A percentile compares a stretch with the other conserved stretches of the same genome.
Evolutionary conservation across 1,140 invertebrate genomes (phyloP).

Genomic region (Saccostrea glomerata): DNA sequence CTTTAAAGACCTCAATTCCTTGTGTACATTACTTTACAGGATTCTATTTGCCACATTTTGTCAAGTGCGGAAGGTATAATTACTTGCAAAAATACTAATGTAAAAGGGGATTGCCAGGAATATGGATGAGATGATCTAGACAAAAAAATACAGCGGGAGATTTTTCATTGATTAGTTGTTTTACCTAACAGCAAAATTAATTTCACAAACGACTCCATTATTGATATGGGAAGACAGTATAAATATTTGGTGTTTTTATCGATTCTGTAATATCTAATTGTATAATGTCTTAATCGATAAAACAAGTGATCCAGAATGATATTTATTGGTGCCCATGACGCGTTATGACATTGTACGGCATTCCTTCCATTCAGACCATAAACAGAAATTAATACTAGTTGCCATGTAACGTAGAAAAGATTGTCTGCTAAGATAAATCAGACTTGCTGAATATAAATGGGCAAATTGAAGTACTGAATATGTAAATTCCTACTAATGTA

Average conservation of each 20-base stretch:
- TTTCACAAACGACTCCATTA: background rate
- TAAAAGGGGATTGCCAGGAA: background rate
- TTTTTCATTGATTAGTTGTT: background rate
- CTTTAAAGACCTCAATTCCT: conserved; percentile 16
- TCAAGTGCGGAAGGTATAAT: conserved; percentile 7
- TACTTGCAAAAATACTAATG: background rate
- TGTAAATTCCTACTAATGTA: too few species aligned
- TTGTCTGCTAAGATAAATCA: too few species aligned
- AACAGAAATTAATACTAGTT: too few species aligned
- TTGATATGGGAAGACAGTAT: conserved; percentile 1
- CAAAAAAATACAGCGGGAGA: background rate
- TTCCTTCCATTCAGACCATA: background rate
- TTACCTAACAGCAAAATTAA: background rate
- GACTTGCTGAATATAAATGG: too few species aligned
- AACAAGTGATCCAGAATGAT: background rate
- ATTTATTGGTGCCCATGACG: background rate
- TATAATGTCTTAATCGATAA: conserved; percentile 1
- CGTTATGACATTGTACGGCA: background rate
- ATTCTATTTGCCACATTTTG: conserved; percentile 9
- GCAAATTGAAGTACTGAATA: too few species aligned
- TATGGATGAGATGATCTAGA: background rate
- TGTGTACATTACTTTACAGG: background rate
- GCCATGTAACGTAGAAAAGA: too few species aligned
- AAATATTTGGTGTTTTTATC: background rate
- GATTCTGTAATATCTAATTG: background rate